Base-by-base conservation (phyloP, 2,888 invertebrate species). In the Lacanobia wlatinum region DNA sequence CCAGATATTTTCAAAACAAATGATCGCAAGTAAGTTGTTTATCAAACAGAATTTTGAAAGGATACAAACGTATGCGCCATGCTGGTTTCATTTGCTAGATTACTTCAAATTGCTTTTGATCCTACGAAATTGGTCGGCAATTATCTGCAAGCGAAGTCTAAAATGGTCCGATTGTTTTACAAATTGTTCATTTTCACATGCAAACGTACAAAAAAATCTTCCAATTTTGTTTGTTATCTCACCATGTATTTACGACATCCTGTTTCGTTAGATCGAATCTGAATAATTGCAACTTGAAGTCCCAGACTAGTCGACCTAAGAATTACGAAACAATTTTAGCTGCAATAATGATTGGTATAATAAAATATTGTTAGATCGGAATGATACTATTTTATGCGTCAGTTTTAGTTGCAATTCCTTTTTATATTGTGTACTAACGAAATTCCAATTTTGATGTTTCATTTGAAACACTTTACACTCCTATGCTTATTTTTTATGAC, bases 201-300 rank as follows among this genome's bases (percentile, higher is more conserved):
- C 53, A 74, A 48, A 43, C 21, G 8, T 7, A 40, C 61, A 76
- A 78, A 79, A n/a, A 76, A 61, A 55, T 46, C 46, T 28, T 14
- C 52, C 48, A 56, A 73, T 76, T 80, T 52, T 52, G n/a, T 53
- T 52, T 48, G 60, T 50, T 43, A 61, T n/a, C 65, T 66, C 70
- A 82, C 74, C 77, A 85, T 87, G 87, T 91, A 91, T 93, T 91
- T 90, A 88, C 87, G 86, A 92, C 92, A 93, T 94, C 93, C 93
- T 93, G 92, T 90, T 92, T 84, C 73, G 77, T 84, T 84, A 91
- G 91, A 94, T 93, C 80, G 84, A 85, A 93, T 93, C 92, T 90
- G 80, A 88, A 89, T 94, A 93, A 94, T 94, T 93, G 89, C 90
- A 87, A 81, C 70, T 72, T 80, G 80, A 78, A 75, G 10, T 46